Conservation (phyloP, 2,888 invertebrate species). For the Pelosia muscerda region DNA sequence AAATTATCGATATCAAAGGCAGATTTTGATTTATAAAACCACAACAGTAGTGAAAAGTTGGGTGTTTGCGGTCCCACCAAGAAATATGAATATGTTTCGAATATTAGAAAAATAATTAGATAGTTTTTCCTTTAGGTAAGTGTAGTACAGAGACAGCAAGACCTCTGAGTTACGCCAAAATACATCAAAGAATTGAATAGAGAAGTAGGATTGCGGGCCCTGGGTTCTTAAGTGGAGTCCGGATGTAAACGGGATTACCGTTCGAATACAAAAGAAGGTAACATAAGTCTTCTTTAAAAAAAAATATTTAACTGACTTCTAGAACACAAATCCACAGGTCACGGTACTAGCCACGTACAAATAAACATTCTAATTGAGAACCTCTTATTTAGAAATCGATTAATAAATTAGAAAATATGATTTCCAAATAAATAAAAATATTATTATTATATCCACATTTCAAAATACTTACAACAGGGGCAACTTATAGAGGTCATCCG, state of each 20-base stretch:
- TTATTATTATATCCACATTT: not conserved
- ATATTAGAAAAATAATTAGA: too few relatives aligned
- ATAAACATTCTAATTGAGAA: too few relatives aligned
- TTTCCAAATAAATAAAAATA: not conserved
- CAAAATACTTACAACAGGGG: slow-evolving; percentile 26
- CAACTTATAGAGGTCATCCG: slow-evolving; percentile 26
- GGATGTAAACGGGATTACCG: not conserved
- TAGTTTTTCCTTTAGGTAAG: too few relatives aligned
- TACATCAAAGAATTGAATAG: not conserved
- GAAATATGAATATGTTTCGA: too few relatives aligned
- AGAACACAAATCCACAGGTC: too few relatives aligned
- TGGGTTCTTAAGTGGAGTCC: not conserved
- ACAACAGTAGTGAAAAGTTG: not conserved
- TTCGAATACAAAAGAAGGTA: not conserved
- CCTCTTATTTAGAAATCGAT: too few relatives aligned
- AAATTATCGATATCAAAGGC: not conserved
- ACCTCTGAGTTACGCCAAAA: not conserved
- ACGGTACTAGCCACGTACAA: too few relatives aligned
- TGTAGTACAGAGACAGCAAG: not conserved
- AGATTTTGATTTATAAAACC: not conserved
- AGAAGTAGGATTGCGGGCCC: not conserved
- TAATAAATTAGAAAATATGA: not conserved
- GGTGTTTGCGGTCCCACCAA: not conserved
- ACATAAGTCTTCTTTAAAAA: too few relatives aligned
- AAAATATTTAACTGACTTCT: too few relatives aligned